Evolutionary conservation across 2,797 vertebrate species (phyloP).

Genomic region (Molossus alvarezi): DNA sequence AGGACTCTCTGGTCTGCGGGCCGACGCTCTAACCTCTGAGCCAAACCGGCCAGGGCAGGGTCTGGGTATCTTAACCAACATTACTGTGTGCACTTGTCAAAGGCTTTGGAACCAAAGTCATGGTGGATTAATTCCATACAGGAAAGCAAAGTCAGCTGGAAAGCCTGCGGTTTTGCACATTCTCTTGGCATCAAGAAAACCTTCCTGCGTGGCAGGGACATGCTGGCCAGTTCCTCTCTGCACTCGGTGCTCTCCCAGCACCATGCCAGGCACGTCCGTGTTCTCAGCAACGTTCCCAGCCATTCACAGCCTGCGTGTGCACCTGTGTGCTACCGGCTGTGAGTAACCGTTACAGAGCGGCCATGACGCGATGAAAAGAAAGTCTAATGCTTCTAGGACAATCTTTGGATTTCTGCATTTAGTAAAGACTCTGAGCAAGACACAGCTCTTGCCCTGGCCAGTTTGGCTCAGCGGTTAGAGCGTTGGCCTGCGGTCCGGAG

Average conservation of each 20-base stretch:
- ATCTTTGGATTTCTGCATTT: constrained; percentile 50
- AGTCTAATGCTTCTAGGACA: neutral
- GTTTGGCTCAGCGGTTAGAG: too few species aligned
- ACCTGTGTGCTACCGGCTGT: neutral
- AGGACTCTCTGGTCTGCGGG: too few species aligned
- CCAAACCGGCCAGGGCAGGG: too few species aligned
- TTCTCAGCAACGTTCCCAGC: neutral
- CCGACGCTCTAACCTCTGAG: too few species aligned
- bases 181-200: neutral
- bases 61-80: neutral
- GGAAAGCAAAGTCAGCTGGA: neutral
- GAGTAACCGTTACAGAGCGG: neutral
- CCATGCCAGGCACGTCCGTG: neutral
- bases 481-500: too few species aligned
- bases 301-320: neutral
- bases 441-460: too few species aligned
- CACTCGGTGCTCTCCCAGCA: neutral
- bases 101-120: neutral
- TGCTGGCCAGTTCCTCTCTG: neutral
- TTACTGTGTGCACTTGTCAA: neutral
- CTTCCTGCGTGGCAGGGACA: neutral
- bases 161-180: constrained; percentile 17
- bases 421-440: constrained; percentile 41
- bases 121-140: neutral
- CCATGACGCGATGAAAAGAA: neutral